phyloP scores from a whole-genome alignment of 2,797 vertebrate species.

The Pangasius krempfi region DNA sequence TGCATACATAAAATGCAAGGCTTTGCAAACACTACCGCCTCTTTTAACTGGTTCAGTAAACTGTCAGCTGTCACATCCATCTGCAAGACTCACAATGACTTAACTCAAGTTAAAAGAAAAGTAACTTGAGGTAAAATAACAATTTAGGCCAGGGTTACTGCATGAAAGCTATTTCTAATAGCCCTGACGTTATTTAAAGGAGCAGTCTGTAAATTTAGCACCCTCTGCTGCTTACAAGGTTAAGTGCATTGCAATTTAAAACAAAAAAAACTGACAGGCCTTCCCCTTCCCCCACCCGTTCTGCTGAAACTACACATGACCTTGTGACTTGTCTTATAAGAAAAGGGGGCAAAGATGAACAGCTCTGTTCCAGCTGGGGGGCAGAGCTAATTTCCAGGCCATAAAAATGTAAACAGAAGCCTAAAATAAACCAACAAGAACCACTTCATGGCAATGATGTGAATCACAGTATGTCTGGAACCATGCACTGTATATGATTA shows the following conservation, averaged over 20 bases:
- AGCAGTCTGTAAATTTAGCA: neutral
- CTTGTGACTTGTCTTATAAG: neutral
- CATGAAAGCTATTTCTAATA: neutral
- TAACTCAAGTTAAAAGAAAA: too few relatives aligned
- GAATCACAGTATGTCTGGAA: neutral
- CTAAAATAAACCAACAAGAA: neutral
- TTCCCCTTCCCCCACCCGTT: neutral
- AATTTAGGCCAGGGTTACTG: neutral
- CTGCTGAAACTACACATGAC: neutral
- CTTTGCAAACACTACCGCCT: neutral
- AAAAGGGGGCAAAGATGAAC: neutral
- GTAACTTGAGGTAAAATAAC: neutral
- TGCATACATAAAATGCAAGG: neutral
- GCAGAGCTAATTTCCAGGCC: neutral
- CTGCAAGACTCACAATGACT: neutral
- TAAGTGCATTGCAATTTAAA: neutral
- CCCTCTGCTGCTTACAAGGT: neutral
- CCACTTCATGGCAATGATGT: neutral
- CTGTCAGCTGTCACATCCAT: neutral
- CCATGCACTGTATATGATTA: neutral
- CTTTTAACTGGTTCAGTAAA: too few relatives aligned
- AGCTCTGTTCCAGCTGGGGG: neutral
- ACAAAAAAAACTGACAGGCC: neutral
- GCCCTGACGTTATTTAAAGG: neutral
- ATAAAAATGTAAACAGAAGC: neutral